Evolutionary conservation across 2,888 invertebrate species (phyloP), one percentile per base, ranked within the genome.

Genomic region (Epicampocera succincta): DNA sequence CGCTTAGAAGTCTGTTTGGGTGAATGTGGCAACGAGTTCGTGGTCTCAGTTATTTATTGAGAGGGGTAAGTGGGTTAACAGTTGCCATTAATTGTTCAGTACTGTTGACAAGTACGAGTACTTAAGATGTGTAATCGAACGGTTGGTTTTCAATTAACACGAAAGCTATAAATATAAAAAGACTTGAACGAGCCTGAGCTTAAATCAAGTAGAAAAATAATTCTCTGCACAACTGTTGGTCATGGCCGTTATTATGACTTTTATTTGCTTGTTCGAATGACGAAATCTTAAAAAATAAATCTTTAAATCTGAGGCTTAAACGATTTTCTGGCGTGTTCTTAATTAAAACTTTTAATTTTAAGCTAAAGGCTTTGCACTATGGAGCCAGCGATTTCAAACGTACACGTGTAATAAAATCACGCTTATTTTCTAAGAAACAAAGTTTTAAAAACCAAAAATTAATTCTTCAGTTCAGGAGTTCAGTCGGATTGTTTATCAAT

Each of bases 51-150:
- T 29, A 54, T n/a, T 42, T 38, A 13, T 0, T 56, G n/a, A 40
- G 19, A 12, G 25, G 25, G 15, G 40, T 19, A 52, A 38, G 29
- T 33, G 17, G 29, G 19, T 46, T 69, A 69, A 69, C 69, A 69
- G 56, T 69, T 69, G 56, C 44, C 56, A 56, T 69, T 69, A 69
- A 69, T 69, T 69, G 38, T 46, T 58, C 44, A 9, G 11, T 52
- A 19, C 42, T 21, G 44, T 63, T 73, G 73, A 63, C 73, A 73
- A 73, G 73, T 54, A 54, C 66, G 54, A 54, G 68, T 56, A 63
- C 44, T 63, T 73, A 52, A 72, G 52, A 61, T 72, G 63, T 63
- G 54, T 54, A 61, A 72, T 72, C 72, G 61, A 72, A 50, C 61
- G 60, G 8, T 42, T 29, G 4, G 21, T 50, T 72, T 61, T 50